Evolutionary conservation across 2,113 vertebrate species (phyloP).

Genomic region (Steatornis caripensis): DNA sequence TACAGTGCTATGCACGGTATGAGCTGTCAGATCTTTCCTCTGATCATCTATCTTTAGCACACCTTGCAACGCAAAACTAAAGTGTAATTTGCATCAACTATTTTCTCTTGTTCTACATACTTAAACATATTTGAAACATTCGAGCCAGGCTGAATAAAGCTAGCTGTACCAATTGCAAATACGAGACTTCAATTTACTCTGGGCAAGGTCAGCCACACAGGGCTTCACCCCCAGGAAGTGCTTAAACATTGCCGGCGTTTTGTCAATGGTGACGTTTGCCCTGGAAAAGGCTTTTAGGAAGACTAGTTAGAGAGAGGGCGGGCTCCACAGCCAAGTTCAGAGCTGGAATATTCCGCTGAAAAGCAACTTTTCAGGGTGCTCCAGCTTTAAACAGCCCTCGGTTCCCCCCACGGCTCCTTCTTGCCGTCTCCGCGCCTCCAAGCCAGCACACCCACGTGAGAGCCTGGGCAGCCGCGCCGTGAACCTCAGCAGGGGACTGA

Average conservation of each 20-base stretch:
- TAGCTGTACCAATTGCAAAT: not conserved
- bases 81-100: not conserved
- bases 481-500: not conserved
- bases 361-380: not conserved
- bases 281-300: not conserved
- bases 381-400: not conserved
- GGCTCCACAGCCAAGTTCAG: not conserved
- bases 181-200: not conserved
- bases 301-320: not conserved
- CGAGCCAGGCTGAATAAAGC: not conserved
- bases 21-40: not conserved
- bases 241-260: not conserved
- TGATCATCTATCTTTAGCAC: not conserved
- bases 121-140: not conserved
- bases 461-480: rapidly evolving
- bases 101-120: not conserved
- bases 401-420: not conserved
- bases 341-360: not conserved
- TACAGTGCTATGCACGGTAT: not conserved
- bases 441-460: not conserved
- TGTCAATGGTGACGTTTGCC: not conserved
- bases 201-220: not conserved
- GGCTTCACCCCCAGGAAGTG: not conserved
- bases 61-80: not conserved
- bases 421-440: rapidly evolving